phyloP scores from a whole-genome alignment of 2,113 vertebrate genomes.

The Coptodon rendalli region DNA sequence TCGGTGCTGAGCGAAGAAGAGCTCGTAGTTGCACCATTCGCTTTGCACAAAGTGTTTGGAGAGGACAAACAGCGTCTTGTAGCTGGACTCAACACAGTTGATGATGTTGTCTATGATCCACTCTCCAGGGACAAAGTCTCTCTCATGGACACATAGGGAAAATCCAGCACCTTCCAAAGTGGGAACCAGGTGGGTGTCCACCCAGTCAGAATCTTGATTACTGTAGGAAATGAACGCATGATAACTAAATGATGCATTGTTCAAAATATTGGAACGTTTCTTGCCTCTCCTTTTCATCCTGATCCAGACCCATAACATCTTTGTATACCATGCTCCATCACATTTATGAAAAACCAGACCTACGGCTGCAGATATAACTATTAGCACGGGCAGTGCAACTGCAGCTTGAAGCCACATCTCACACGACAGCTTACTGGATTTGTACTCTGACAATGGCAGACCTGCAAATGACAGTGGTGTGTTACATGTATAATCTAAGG shows the following conservation, averaged over 20 bases:
- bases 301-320: slow-evolving; percentile 70
- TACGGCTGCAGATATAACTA: background rate
- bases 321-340: slow-evolving; percentile 62
- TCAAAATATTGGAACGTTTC: slow-evolving; percentile 22
- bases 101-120: slow-evolving; percentile 72
- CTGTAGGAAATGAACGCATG: slow-evolving; percentile 71
- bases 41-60: slow-evolving; percentile 64
- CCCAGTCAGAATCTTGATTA: slow-evolving; percentile 57
- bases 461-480: slow-evolving; percentile 15
- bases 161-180: slow-evolving; percentile 47
- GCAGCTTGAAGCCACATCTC: slow-evolving; percentile 32
- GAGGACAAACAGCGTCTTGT: slow-evolving; percentile 68
- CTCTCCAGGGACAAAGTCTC: slow-evolving; percentile 66
- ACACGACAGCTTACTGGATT: slow-evolving; percentile 36
- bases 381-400: slow-evolving; percentile 16
- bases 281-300: slow-evolving; percentile 46
- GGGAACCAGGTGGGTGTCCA: slow-evolving; percentile 43
- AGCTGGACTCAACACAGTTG: slow-evolving; percentile 62
- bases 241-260: slow-evolving; percentile 33
- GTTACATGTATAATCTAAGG: slow-evolving; percentile 47
- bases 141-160: slow-evolving; percentile 61
- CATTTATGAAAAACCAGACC: slow-evolving; percentile 37
- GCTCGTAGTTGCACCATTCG: slow-evolving; percentile 70
- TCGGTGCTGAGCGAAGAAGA: slow-evolving; percentile 68
- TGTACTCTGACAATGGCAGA: slow-evolving; percentile 11